Percentiles rank a stretch among this genome's conserved stretches.
Evolutionary conservation across 2,797 vertebrate genomes (phyloP).

Genomic region (Argentina silus): DNA sequence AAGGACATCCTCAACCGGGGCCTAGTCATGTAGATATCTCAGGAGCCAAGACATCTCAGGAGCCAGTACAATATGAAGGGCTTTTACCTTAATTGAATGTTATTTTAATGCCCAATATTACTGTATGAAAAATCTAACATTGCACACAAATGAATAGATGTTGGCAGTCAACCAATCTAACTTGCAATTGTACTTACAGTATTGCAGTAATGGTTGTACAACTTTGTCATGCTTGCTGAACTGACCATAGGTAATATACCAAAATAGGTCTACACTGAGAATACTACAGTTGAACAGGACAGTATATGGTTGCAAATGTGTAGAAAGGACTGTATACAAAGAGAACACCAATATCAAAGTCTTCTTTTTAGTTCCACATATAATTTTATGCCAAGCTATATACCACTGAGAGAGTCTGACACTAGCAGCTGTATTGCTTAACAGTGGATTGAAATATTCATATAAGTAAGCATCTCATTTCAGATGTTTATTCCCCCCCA

Average conservation of each 20-base stretch:
- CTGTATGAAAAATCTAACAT: no score
- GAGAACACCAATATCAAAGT: slow-evolving; percentile 54
- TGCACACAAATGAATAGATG: no score
- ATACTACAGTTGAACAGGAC: slow-evolving; percentile 1
- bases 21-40: background rate
- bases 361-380: slow-evolving; percentile 41
- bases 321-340: slow-evolving; percentile 43
- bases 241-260: no score
- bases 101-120: no score
- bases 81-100: slow-evolving; percentile 30
- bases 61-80: background rate
- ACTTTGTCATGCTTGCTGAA: no score
- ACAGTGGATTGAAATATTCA: slow-evolving; percentile 62
- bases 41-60: background rate
- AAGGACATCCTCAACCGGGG: slow-evolving; percentile 41
- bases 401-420: slow-evolving; percentile 40
- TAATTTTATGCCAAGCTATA: slow-evolving; percentile 59
- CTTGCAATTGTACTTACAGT: no score
- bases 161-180: no score
- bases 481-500: slow-evolving; percentile 64
- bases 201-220: no score
- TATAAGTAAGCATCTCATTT: slow-evolving; percentile 62
- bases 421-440: slow-evolving; percentile 19
- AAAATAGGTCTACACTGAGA: no score
- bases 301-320: slow-evolving; percentile 34